phyloP scores from a whole-genome alignment of 2,797 vertebrate species.

The Danio jaintianensis region DNA sequence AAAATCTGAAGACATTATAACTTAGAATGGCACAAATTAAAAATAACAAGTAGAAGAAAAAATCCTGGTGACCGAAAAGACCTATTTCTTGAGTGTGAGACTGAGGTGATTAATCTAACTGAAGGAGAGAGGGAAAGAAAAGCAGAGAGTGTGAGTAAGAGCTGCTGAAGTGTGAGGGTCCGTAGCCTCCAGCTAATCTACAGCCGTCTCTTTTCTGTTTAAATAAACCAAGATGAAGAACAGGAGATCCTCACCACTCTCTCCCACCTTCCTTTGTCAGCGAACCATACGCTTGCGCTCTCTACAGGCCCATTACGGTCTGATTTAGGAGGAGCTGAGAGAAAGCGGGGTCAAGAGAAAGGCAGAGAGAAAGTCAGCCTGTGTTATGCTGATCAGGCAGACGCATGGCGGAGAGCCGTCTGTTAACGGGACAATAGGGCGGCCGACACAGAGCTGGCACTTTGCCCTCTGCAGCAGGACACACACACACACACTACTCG shows the following conservation, averaged over 20 bases:
- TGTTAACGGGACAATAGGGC: constrained; percentile 59
- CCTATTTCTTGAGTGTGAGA: constrained; percentile 8
- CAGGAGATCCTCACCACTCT: constrained; percentile 14
- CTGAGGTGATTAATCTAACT: constrained; percentile 13
- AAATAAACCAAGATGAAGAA: constrained; percentile 48
- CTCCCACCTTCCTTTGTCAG: constrained; percentile 39
- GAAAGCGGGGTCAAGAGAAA: constrained; percentile 30
- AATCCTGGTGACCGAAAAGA: neutral
- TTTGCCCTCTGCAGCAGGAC: constrained; percentile 51
- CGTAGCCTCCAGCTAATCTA: constrained; percentile 39
- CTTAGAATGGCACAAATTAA: neutral
- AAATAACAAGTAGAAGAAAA: neutral
- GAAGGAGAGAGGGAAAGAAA: constrained; percentile 22
- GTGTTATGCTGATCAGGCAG: constrained; percentile 60
- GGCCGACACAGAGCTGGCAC: constrained; percentile 38
- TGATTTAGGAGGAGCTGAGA: constrained; percentile 55
- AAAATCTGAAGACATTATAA: neutral
- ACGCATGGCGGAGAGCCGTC: constrained; percentile 51
- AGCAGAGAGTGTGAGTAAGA: neutral
- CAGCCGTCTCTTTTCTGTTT: neutral
- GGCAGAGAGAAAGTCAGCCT: constrained; percentile 31
- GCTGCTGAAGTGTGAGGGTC: neutral
- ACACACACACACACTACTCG: constrained; percentile 18
- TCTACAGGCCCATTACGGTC: constrained; percentile 38
- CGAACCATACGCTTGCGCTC: constrained; percentile 24